Percentiles rank a stretch among this genome's conserved stretches.
These are phyloP conservation scores for Chaetoderma sp. DNA, from an alignment of 2,888 invertebrate species.

Conservation along the genomic window DNA sequence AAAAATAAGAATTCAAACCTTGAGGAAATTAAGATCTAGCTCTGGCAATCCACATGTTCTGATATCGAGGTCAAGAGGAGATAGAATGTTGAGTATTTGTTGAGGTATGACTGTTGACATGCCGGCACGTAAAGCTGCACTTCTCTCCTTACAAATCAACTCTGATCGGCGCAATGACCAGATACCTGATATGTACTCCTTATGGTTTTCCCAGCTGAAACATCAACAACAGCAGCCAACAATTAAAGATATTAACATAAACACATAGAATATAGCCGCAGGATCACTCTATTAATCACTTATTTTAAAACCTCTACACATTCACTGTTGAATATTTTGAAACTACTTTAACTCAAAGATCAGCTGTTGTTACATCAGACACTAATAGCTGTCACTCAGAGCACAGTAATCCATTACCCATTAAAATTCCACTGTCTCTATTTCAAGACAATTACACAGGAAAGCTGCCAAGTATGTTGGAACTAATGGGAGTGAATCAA, in stretches of 20 bases:
- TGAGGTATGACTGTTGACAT: constrained; percentile 63
- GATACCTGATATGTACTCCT: constrained; percentile 61
- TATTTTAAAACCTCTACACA: background rate
- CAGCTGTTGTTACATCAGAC: too few relatives aligned
- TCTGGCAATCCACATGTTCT: constrained; percentile 63
- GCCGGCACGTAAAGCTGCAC: constrained; percentile 52
- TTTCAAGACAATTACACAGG: too few relatives aligned
- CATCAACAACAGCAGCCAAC: background rate
- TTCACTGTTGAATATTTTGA: too few relatives aligned
- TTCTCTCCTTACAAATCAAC: constrained; percentile 48
- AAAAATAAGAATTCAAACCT: too few relatives aligned
- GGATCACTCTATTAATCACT: background rate
- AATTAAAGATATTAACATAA: background rate
- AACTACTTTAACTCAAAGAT: too few relatives aligned
- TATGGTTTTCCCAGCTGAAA: constrained; percentile 62
- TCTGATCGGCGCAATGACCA: constrained; percentile 53
- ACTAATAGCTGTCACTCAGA: too few relatives aligned
- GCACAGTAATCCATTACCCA: too few relatives aligned
- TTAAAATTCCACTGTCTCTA: too few relatives aligned
- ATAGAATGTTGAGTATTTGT: constrained; percentile 59
- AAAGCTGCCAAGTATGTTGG: too few relatives aligned
- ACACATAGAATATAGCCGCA: too few relatives aligned
- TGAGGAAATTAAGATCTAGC: constrained; percentile 64
- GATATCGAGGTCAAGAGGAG: constrained; percentile 61
- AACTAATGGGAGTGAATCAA: too few relatives aligned